These are phyloP conservation scores for Pandemis heparana DNA, from an alignment of 2,888 invertebrate genomes.

Conservation along the genomic window DNA sequence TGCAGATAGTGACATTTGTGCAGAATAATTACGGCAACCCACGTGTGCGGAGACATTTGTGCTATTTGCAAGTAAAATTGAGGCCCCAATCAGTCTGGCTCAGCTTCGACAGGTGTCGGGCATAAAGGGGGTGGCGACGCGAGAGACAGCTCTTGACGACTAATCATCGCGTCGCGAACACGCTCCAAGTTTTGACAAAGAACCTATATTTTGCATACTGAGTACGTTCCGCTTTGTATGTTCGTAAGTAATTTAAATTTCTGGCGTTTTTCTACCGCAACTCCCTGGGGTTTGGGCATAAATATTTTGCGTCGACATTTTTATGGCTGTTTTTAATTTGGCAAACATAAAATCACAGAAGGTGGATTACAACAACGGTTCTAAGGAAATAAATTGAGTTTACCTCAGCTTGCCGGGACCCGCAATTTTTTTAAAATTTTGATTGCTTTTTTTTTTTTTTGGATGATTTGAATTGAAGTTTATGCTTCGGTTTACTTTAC, in stretches of 20 bases:
- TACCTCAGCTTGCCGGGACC: background rate
- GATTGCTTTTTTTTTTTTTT: conserved; percentile 12
- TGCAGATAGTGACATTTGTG: conserved; percentile 39
- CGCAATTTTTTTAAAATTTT: conserved; percentile 6
- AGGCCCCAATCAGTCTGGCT: conserved; percentile 68
- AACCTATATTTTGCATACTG: conserved; percentile 43
- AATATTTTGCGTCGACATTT: conserved; percentile 41
- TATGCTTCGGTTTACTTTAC: background rate
- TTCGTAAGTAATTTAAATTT: conserved; percentile 40
- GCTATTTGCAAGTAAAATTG: conserved; percentile 45
- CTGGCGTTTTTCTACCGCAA: conserved; percentile 36
- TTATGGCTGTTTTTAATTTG: conserved; percentile 41
- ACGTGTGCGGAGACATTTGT: conserved; percentile 42
- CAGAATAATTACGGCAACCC: conserved; percentile 34
- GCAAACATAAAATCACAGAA: conserved; percentile 35
- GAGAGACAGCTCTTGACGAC: conserved; percentile 65
- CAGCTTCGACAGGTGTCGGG: conserved; percentile 71
- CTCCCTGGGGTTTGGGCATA: conserved; percentile 36
- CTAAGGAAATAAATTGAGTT: conserved; percentile 19
- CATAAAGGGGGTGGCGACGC: conserved; percentile 50
- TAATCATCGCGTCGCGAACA: conserved; percentile 73
- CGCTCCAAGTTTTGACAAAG: conserved; percentile 60
- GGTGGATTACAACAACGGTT: conserved; percentile 23
- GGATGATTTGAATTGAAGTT: background rate
- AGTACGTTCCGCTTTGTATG: conserved; percentile 35